A percentile compares a stretch with the other conserved stretches of the same genome.
Evolutionary conservation across 2,113 vertebrate species (phyloP).

Genomic region (Spheniscus mendiculus): DNA sequence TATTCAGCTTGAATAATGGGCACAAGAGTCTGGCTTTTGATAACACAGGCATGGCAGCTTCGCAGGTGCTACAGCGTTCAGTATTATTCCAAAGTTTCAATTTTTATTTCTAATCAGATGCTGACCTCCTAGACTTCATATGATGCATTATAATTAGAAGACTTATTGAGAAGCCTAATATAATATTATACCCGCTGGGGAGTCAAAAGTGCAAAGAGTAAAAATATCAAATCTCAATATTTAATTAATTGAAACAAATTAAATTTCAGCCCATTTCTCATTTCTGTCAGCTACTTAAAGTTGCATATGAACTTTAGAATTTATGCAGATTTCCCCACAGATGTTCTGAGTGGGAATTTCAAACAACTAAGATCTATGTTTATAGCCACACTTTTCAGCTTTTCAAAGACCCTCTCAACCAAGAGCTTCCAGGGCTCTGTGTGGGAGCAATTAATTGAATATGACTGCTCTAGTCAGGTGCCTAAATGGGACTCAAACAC

Average conservation of each 20-base stretch:
- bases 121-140: slow-evolving; percentile 80
- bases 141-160: slow-evolving; percentile 80
- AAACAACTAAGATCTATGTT: background rate
- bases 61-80: background rate
- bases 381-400: background rate
- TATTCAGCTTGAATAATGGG: slow-evolving; percentile 29
- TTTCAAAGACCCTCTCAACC: background rate
- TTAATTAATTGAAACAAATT: slow-evolving; percentile 63
- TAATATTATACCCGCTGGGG: slow-evolving; percentile 77
- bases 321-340: background rate
- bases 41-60: background rate
- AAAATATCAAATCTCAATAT: slow-evolving; percentile 58
- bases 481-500: background rate
- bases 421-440: background rate
- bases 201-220: slow-evolving; percentile 65
- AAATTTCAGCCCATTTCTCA: slow-evolving; percentile 31
- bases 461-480: background rate
- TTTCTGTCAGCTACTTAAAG: background rate
- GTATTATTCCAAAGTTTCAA: slow-evolving; percentile 55
- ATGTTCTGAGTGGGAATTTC: background rate
- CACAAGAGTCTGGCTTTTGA: background rate
- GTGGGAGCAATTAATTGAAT: background rate
- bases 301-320: background rate
- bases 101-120: slow-evolving; percentile 82
- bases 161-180: slow-evolving; percentile 77